These are phyloP conservation scores for Acleris emargana DNA, from an alignment of 2,888 invertebrate genomes.

Conservation along the genomic window DNA sequence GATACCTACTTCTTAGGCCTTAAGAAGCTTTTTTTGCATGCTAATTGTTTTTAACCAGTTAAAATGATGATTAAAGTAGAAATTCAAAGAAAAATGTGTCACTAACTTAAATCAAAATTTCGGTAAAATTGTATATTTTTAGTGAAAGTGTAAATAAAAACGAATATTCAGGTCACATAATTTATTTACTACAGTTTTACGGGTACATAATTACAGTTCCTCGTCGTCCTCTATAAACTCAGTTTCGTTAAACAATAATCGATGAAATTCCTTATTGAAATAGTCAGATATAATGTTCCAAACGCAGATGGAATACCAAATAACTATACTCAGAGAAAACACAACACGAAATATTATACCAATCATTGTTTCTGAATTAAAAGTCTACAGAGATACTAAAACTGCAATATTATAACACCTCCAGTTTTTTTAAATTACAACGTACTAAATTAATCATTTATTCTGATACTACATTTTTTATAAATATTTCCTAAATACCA, in stretches of 20 bases:
- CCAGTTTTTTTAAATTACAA: too few relatives aligned
- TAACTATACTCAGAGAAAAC: conserved; percentile 86
- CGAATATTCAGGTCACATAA: neutral
- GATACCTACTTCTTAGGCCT: too few relatives aligned
- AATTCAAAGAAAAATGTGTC: too few relatives aligned
- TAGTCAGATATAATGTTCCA: conserved; percentile 90
- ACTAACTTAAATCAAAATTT: too few relatives aligned
- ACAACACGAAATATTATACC: conserved; percentile 85
- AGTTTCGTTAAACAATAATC: conserved; percentile 77
- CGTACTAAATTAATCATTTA: too few relatives aligned
- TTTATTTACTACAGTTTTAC: conserved; percentile 4
- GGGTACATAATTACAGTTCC: conserved; percentile 40
- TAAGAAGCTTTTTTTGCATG: too few relatives aligned
- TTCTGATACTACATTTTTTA: too few relatives aligned
- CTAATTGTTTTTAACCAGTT: too few relatives aligned
- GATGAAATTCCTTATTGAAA: conserved; percentile 88
- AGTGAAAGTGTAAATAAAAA: neutral
- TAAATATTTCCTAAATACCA: too few relatives aligned
- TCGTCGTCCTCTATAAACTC: conserved; percentile 42
- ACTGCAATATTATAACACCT: neutral
- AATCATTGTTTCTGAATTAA: conserved; percentile 77
- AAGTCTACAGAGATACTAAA: neutral
- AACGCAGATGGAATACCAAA: conserved; percentile 88
- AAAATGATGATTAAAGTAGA: too few relatives aligned
- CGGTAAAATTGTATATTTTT: too few relatives aligned